Evolutionary conservation across 1,140 invertebrate species (phyloP).

Genomic region (Drosophila takahashii): DNA sequence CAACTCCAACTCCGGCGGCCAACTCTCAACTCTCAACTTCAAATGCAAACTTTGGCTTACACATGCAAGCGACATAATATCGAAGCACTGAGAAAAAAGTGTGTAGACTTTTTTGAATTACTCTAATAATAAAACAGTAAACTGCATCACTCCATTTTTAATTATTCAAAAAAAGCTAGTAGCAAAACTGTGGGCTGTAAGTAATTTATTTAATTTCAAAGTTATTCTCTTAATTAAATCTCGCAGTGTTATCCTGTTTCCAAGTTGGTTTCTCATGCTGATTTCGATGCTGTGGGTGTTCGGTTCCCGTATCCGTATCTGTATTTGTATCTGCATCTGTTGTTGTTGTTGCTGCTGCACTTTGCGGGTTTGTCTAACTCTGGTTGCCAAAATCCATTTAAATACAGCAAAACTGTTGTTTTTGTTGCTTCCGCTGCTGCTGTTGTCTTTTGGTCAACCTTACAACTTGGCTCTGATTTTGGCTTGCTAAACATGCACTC

Average conservation of each 20-base stretch:
- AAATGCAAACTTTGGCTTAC: conserved; percentile 43
- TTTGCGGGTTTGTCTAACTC: conserved; percentile 56
- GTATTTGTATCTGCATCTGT: conserved; percentile 19
- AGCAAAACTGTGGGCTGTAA: too few species aligned
- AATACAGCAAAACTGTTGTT: conserved; percentile 57
- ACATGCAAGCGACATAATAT: conserved; percentile 52
- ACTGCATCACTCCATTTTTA: background rate
- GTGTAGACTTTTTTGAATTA: background rate
- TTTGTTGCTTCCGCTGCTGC: conserved; percentile 25
- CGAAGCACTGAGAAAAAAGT: conserved; percentile 12
- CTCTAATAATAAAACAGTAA: background rate
- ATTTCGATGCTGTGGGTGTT: conserved; percentile 45
- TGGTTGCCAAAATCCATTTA: conserved; percentile 79
- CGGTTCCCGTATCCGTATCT: conserved; percentile 6
- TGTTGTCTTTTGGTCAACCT: conserved; percentile 69
- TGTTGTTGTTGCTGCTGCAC: conserved; percentile 21
- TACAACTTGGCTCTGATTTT: conserved; percentile 72
- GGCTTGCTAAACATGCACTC: conserved; percentile 56
- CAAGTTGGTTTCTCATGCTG: conserved; percentile 25
- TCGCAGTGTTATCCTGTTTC: conserved; percentile 19
- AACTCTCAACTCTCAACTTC: conserved; percentile 26
- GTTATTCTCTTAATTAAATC: background rate
- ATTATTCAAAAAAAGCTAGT: too few species aligned
- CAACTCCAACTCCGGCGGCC: conserved; percentile 20
- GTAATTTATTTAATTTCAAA: background rate